Percentiles rank a stretch among this genome's conserved stretches.
These are phyloP conservation scores for Scaptodrosophila latifasciaeformis DNA, from an alignment of 2,888 invertebrate genomes.

Conservation along the genomic window DNA sequence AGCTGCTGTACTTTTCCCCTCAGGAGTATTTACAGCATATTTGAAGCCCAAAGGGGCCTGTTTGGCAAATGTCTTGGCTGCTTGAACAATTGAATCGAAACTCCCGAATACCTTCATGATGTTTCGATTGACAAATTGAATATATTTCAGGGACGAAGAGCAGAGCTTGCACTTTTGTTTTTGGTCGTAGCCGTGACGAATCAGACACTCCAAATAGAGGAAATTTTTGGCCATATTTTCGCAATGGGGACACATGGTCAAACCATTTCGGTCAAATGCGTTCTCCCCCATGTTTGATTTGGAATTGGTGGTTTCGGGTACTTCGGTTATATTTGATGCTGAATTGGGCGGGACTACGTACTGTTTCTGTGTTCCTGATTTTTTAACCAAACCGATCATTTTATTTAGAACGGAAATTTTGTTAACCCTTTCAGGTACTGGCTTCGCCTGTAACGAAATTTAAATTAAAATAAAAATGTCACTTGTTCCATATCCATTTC, in stretches of 20 bases:
- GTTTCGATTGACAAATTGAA: conserved; percentile 64
- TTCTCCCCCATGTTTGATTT: conserved; percentile 39
- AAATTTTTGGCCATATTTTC: conserved; percentile 72
- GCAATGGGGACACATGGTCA: conserved; percentile 59
- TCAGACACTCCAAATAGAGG: conserved; percentile 63
- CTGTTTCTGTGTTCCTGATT: conserved; percentile 30
- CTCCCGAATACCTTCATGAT: conserved; percentile 64
- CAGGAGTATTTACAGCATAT: conserved; percentile 33
- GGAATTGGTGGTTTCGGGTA: conserved; percentile 24
- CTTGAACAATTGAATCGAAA: conserved; percentile 50
- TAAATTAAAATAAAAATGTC: too few species aligned
- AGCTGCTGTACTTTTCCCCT: conserved; percentile 2
- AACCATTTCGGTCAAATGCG: conserved; percentile 18
- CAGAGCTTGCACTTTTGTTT: conserved; percentile 55
- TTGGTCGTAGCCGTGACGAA: conserved; percentile 54
- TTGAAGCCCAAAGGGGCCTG: conserved; percentile 39
- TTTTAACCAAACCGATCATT: conserved; percentile 55
- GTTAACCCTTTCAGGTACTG: conserved; percentile 45
- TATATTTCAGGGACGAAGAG: conserved; percentile 60
- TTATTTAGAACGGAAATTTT: conserved; percentile 65
- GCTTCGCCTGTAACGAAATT: conserved; percentile 24
- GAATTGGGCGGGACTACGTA: conserved; percentile 66
- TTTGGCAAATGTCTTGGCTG: conserved; percentile 48
- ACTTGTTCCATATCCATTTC: too few species aligned
- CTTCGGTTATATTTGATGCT: conserved; percentile 35